Conservation (phyloP, 2,797 vertebrate species). For the Ctenosaura bakeri region DNA sequence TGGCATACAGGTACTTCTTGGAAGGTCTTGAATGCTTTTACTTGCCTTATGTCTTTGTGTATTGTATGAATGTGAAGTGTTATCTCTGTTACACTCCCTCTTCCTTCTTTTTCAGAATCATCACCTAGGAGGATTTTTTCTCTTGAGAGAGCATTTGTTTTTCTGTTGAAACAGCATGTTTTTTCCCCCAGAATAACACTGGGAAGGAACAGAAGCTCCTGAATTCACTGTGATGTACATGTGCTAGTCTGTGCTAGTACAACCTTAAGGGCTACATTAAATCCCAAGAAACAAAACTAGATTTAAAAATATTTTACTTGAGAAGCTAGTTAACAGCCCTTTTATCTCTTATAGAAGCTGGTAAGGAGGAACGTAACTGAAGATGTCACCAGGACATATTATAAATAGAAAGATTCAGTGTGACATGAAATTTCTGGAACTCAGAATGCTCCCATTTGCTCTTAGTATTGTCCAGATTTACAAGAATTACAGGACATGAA, state of each 20-base stretch:
- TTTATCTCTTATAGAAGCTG: neutral
- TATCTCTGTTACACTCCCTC: neutral
- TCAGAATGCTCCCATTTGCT: neutral
- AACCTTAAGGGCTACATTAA: slow-evolving; percentile 6
- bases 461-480: neutral
- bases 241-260: neutral
- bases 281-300: neutral
- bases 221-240: neutral
- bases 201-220: neutral
- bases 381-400: neutral
- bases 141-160: neutral
- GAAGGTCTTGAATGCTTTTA: slow-evolving; percentile 28
- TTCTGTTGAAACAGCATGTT: neutral
- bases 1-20: slow-evolving; percentile 20
- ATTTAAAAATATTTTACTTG: neutral
- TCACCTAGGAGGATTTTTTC: neutral
- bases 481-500: neutral
- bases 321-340: neutral
- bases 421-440: neutral
- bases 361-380: neutral
- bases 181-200: neutral
- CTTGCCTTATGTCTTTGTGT: slow-evolving; percentile 63
- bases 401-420: neutral
- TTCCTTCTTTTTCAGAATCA: neutral
- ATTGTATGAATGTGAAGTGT: slow-evolving; percentile 23